Conservation (phyloP, 2,797 vertebrate species). For the Neosalanx taihuensis region DNA sequence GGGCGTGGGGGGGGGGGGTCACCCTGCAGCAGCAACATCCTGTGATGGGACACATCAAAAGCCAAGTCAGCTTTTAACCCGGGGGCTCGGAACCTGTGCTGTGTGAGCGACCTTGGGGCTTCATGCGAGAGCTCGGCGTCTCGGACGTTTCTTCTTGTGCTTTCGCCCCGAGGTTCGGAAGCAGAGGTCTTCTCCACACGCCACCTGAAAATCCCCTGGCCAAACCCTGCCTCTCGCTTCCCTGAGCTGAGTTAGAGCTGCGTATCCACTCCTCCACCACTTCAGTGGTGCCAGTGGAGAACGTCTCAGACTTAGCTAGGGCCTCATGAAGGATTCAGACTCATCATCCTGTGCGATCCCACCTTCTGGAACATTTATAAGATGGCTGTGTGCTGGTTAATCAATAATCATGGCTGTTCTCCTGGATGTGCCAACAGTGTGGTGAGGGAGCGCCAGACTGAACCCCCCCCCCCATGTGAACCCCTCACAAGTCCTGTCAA, state of each 20-base stretch:
- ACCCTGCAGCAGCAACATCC: not conserved
- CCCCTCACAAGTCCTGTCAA: slow-evolving; percentile 50
- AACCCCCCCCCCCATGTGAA: slow-evolving; percentile 35
- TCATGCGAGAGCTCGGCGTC: too few relatives aligned
- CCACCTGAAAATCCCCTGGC: too few relatives aligned
- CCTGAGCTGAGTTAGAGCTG: too few relatives aligned
- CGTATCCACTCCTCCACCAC: too few relatives aligned
- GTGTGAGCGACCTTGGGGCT: too few relatives aligned
- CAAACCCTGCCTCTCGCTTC: too few relatives aligned
- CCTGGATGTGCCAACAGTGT: not conserved
- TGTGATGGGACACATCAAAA: not conserved
- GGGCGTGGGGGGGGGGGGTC: not conserved
- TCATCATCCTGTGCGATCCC: not conserved
- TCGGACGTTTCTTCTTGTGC: too few relatives aligned
- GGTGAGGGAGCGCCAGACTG: not conserved
- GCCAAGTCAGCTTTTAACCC: not conserved
- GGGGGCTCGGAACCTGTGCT: not conserved
- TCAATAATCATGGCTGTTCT: not conserved
- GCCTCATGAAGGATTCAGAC: slow-evolving; percentile 1
- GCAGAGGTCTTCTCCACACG: too few relatives aligned
- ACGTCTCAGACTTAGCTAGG: not conserved
- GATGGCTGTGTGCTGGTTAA: not conserved
- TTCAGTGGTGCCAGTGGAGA: too few relatives aligned
- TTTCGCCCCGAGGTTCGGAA: too few relatives aligned
- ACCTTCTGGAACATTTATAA: slow-evolving; percentile 2